Evolutionary conservation across 2,888 invertebrate species (phyloP).

Genomic region (Hermaeophaga mercurialis): DNA sequence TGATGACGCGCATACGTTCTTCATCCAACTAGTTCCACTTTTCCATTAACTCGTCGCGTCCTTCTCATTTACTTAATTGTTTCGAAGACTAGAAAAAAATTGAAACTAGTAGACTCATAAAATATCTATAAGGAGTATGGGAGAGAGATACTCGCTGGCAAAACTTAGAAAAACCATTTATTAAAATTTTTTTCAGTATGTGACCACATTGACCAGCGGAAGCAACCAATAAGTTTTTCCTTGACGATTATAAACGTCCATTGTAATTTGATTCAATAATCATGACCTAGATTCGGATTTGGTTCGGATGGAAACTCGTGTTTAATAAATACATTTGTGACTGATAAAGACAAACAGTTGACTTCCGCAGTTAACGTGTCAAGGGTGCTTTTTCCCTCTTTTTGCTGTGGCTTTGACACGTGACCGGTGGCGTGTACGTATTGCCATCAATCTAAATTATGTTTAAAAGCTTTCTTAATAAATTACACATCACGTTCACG

Average conservation of each 20-base stretch:
- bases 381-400: slow-evolving; percentile 31
- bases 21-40: slow-evolving; percentile 4
- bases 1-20: slow-evolving; percentile 32
- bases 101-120: too few relatives aligned
- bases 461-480: slow-evolving; percentile 58
- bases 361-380: slow-evolving; percentile 18
- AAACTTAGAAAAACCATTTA: too few relatives aligned
- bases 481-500: slow-evolving; percentile 49
- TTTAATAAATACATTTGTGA: not conserved
- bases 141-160: too few relatives aligned
- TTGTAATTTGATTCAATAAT: too few relatives aligned
- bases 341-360: not conserved
- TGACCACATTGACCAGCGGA: too few relatives aligned
- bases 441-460: slow-evolving; percentile 58
- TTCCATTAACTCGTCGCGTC: slow-evolving; percentile 12
- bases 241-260: too few relatives aligned
- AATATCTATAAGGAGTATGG: too few relatives aligned
- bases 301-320: too few relatives aligned
- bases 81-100: too few relatives aligned
- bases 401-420: slow-evolving; percentile 31
- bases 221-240: too few relatives aligned
- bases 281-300: too few relatives aligned
- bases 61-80: slow-evolving; percentile 11
- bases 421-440: slow-evolving; percentile 42
- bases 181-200: too few relatives aligned